Evolutionary conservation across 2,113 vertebrate genomes (phyloP), one percentile per base, ranked within the genome.

Genomic region (Trachemys scripta): DNA sequence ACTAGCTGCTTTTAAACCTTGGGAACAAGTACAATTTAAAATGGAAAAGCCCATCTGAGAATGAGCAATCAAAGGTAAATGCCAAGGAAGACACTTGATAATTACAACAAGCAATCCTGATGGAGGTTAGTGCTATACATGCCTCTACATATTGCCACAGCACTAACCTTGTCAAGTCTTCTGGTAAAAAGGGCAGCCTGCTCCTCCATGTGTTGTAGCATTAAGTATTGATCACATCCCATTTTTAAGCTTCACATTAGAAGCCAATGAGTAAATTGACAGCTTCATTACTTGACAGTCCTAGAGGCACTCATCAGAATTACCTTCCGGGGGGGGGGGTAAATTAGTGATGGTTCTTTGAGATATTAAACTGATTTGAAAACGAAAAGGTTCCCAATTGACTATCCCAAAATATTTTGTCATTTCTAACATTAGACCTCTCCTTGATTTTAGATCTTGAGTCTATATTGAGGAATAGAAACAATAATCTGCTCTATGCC

Each of bases 31-130:
- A 59, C 24, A 86, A 76, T 88, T 95, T 83, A 76, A 62, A 88
- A 80, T 1, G 14, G 51, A 80, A 76, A 88, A 87, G 91, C 47
- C 38, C 79, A 95, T 29, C 20, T 86, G 84, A 89, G 31, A 92
- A 79, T 59, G 83, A 96, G 31, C 85, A 80, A 92, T 49, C 38
- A 50, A 86, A 94, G 57, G 80, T 42, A 92, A 94, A 78, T 1
- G 6, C 51, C 1, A 9, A 85, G 79, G 76, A 95, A 87, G 83
- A 80, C 25, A 38, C 0, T 0, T 20, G 89, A 90, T 96, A 97
- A 97, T 96, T 96, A 89, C 81, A 95, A 94, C 92, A 96, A 95
- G 88, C n/a, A 47, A 47, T 47, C 54, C 8, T 90, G 93, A 90
- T 0, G 14, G 80, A 94, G 95, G 93, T 92, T 88, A 93, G 81